Base-by-base conservation (phyloP, 2,113 vertebrate genomes). In the Antechinus flavipes region DNA sequence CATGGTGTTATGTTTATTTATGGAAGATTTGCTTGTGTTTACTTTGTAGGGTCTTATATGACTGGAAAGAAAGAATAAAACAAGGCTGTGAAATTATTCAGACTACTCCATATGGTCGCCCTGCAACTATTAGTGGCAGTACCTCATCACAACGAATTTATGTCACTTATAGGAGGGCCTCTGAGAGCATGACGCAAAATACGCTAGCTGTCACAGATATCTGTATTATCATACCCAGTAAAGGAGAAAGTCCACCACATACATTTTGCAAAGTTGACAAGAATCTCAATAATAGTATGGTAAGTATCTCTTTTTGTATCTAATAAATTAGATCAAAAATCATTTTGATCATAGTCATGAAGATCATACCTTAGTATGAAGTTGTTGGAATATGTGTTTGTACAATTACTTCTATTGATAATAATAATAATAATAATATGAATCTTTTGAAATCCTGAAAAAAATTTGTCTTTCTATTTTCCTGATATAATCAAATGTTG, bases 221-320 rank as follows among this genome's bases (percentile, higher is more conserved):
- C 94, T 99, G 99, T 98, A 99, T 99, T 97, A 99, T 99, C 96
- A 98, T 99, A 91, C 99, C 99, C 0, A 99, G 99, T 95, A 99
- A 99, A 96, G 99, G 99, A 97, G 99, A 99, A 97, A 99, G 98
- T 2, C 99, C 99, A n/a, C 99, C 99, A 42, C 99, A 99, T 94
- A 99, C 99, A 0, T 99, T 99, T 99, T 99, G 99, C 98, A 99
- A 99, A 97, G 99, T 99, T 90, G 99, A 99, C 98, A 99, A 99
- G 98, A 99, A 99, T 97, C 99, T 99, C 96, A 99, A 99, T 98
- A 99, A 99, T 92, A 99, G 99, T 96, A 99, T 99, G 99, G 99
- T 99, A 98, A 99, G 99, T 55, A 30, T 91, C 35, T 52, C 42
- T 92, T 95, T 90, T 90, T 89, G 42, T 26, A 89, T 42, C 19